Conservation (phyloP, 2,888 invertebrate genomes). For the Drosophila limbata region DNA sequence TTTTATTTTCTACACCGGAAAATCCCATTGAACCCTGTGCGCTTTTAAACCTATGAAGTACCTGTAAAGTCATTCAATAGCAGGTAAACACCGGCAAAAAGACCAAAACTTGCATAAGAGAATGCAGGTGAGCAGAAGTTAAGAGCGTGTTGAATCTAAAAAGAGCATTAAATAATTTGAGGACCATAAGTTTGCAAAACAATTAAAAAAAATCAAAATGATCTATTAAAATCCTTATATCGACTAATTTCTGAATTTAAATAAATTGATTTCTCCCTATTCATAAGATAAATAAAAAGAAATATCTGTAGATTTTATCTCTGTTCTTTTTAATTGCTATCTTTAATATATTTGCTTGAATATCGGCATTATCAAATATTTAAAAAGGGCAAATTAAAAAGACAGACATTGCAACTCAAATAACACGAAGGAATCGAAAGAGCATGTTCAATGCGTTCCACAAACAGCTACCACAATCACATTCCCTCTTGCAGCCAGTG, state of each 20-base stretch:
- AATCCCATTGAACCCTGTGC: slow-evolving; percentile 60
- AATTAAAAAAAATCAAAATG: not conserved
- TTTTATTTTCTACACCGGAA: slow-evolving; percentile 58
- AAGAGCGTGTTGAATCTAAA: slow-evolving; percentile 7
- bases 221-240: not conserved
- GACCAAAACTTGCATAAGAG: slow-evolving; percentile 4
- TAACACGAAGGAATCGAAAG: slow-evolving; percentile 1
- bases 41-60: slow-evolving; percentile 39
- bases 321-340: not conserved
- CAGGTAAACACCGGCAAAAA: slow-evolving; percentile 47
- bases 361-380: not conserved
- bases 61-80: slow-evolving; percentile 60
- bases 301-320: not conserved
- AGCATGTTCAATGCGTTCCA: slow-evolving; percentile 48
- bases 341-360: not conserved
- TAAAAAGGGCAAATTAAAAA: slow-evolving; percentile 17
- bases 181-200: slow-evolving; percentile 17
- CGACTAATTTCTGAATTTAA: not conserved
- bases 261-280: not conserved
- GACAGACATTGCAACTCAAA: slow-evolving; percentile 16
- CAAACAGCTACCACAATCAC: slow-evolving; percentile 30
- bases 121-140: slow-evolving; percentile 9
- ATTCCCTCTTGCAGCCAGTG: slow-evolving; percentile 30
- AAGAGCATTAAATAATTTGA: slow-evolving; percentile 13
- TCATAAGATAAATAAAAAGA: not conserved